Base-by-base conservation (phyloP, 2,888 invertebrate genomes). In the Orgyia antiqua region DNA sequence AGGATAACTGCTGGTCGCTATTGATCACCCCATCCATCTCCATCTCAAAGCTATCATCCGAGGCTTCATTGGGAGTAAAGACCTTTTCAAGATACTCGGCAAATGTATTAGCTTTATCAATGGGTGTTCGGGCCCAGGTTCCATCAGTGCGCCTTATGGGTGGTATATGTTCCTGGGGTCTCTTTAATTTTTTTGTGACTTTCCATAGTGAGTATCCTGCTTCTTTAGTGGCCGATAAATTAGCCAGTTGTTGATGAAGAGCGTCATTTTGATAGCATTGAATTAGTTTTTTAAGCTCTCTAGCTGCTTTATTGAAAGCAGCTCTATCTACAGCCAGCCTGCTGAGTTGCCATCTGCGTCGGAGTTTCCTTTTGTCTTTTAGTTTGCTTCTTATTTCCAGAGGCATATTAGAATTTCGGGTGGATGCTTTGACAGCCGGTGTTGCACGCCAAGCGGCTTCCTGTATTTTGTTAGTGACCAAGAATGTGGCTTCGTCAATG, bases 161-260 rank as follows among this genome's bases (percentile, higher is more conserved):
- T 7, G 25, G 10, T 7, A 3, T 9, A 4, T 2, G 8, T 9
- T 7, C 6, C 15, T 28, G 10, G 9, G 27, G 32, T 9, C 24
- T 15, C 12, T 32, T 27, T 6, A 27, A 15, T n/a, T 18, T 27
- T 10, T 10, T 21, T 2, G 26, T 26, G 6, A 21, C 26, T 26
- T 31, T 31, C 26, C 31, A 31, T 2, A 31, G 12, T 4, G 31
- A 31, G 26, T 26, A 26, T 7, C 21, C 26, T 5, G 20, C 19
- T 4, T 25, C 13, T 20, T 20, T 10, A n/a, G 27, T 32, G 2
- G 23, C 23, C 2, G 24, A 24, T 13, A 24, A 12, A 2, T 2
- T 7, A 8, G 11, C 13, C 4, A 24, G 8, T 3, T 2, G 3
- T 10, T 8, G 3, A 6, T 9, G 4, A 6, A 5, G 4, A 20